Conservation (phyloP, 2,888 invertebrate species). For the Epinotia ramella region DNA sequence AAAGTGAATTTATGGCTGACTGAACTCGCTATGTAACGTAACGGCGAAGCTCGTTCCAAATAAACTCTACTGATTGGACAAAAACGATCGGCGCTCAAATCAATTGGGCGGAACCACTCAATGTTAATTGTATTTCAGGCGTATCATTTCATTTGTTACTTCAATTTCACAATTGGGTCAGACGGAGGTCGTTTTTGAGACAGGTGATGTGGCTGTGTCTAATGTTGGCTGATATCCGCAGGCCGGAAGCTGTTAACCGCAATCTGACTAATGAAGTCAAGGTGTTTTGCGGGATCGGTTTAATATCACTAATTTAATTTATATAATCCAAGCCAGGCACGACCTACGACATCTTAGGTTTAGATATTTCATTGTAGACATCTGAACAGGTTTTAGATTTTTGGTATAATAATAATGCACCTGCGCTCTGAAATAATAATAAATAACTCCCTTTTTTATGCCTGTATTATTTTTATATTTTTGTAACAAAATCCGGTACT, state of each 20-base stretch:
- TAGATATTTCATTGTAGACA: too few species aligned
- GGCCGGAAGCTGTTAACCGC: conserved; percentile 45
- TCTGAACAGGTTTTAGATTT: too few species aligned
- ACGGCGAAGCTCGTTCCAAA: not conserved
- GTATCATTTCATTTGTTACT: conserved; percentile 51
- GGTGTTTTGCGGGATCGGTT: conserved; percentile 23
- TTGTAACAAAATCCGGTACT: too few species aligned
- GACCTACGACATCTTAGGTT: not conserved
- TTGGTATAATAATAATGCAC: too few species aligned
- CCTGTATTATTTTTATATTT: too few species aligned
- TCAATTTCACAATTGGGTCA: conserved; percentile 50
- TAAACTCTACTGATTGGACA: conserved; percentile 11
- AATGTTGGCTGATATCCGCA: conserved; percentile 31
- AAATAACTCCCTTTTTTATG: too few species aligned
- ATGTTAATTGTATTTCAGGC: conserved; percentile 45
- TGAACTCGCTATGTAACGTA: not conserved
- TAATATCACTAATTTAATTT: conserved; percentile 10
- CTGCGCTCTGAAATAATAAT: too few species aligned
- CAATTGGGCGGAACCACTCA: conserved; percentile 40
- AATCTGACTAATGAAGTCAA: conserved; percentile 39
- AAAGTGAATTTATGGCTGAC: too few species aligned
- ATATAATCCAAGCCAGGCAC: not conserved
- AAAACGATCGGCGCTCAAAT: conserved; percentile 1
- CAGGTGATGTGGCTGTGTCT: conserved; percentile 40
- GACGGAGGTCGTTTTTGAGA: conserved; percentile 42